phyloP scores from a whole-genome alignment of 2,888 invertebrate genomes.

The Hartigia nigra region DNA sequence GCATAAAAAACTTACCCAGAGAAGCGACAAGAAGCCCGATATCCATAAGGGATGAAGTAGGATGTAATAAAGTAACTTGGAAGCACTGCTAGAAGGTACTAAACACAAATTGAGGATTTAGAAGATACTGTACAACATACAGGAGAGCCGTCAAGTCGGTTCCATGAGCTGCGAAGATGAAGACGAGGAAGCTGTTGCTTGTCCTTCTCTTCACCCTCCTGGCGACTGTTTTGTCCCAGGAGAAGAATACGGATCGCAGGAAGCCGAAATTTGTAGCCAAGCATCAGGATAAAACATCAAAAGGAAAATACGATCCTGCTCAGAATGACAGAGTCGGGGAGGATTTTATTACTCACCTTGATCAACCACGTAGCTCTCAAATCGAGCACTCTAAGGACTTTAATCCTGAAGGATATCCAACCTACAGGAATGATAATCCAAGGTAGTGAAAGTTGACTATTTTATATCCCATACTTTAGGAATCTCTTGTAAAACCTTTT shows the following conservation, averaged over 20 bases:
- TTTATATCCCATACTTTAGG: neutral
- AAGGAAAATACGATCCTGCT: constrained; percentile 34
- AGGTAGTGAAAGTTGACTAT: neutral
- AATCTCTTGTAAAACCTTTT: neutral
- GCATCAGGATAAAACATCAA: constrained; percentile 31
- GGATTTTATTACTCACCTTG: neutral
- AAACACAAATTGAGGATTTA: neutral
- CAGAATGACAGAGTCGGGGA: constrained; percentile 6
- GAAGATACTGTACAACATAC: neutral
- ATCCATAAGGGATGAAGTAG: neutral
- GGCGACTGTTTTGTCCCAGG: neutral
- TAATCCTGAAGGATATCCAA: neutral
- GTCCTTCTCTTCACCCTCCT: constrained; percentile 1
- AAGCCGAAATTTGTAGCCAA: constrained; percentile 26
- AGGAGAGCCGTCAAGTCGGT: constrained; percentile 31
- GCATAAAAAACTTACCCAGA: neutral
- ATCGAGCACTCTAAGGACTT: neutral
- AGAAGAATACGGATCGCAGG: neutral
- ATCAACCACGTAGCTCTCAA: neutral
- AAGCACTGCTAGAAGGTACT: neutral
- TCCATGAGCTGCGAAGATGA: constrained; percentile 55
- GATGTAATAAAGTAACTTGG: neutral
- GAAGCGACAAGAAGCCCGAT: neutral
- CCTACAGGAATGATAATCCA: neutral
- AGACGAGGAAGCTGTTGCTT: constrained; percentile 45